phyloP scores from a whole-genome alignment of 64 coral and sea anemone species.

The Pocillopora damicornis region DNA sequence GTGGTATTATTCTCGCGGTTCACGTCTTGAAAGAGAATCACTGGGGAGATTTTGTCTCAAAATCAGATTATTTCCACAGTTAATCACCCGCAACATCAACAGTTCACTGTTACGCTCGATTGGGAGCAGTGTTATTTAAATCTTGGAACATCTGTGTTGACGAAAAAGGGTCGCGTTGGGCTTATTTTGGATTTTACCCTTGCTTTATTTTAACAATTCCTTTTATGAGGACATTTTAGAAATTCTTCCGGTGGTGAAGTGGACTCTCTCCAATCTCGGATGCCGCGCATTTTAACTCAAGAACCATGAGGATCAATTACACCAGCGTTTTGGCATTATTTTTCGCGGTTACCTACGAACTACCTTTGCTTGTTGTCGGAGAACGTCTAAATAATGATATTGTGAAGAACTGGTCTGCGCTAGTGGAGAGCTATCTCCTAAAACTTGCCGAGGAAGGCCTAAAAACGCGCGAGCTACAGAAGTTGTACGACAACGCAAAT shows the following conservation, averaged over 20 bases:
- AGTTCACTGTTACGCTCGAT: neutral
- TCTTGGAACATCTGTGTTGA: neutral
- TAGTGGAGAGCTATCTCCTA: slow-evolving; percentile 78
- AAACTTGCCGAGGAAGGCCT: slow-evolving; percentile 92
- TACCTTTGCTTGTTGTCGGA: slow-evolving; percentile 3
- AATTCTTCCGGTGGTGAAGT: neutral
- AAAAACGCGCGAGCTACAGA: slow-evolving; percentile 78
- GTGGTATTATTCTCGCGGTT: neutral
- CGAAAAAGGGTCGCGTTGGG: neutral
- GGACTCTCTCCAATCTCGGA: neutral
- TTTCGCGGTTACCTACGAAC: neutral
- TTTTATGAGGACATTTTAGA: neutral
- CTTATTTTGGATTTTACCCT: neutral
- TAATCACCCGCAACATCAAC: neutral
- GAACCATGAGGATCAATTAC: neutral
- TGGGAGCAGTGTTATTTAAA: neutral
- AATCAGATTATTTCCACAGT: neutral
- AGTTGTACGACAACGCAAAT: slow-evolving; percentile 77
- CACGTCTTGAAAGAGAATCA: neutral
- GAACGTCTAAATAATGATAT: slow-evolving; percentile 38
- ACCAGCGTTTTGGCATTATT: neutral
- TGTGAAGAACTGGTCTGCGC: slow-evolving; percentile 73
- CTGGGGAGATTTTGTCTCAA: no score
- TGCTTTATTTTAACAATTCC: neutral
- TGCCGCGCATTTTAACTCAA: neutral